Conservation (phyloP, 2,888 invertebrate species). For the Lucinisca nassula region DNA sequence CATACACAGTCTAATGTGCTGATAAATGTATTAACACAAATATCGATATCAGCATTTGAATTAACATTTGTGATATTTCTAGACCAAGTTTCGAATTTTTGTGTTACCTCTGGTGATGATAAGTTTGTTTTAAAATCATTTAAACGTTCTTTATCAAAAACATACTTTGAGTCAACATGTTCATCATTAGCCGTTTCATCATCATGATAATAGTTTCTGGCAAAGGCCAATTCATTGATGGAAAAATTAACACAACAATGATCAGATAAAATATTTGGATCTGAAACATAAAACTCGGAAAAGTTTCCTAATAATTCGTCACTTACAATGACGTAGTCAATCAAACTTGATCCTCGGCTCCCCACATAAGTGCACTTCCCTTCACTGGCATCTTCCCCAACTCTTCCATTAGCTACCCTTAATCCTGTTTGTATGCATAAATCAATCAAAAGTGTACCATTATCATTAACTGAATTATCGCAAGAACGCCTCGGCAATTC, state of each 20-base stretch:
- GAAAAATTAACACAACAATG: not conserved
- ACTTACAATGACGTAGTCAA: not conserved
- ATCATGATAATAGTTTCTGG: not conserved
- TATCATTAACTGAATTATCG: not conserved
- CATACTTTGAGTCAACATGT: not conserved
- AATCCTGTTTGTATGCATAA: not conserved
- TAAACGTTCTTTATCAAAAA: not conserved
- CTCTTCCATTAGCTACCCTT: not conserved
- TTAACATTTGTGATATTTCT: not conserved
- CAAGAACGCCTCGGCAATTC: not conserved
- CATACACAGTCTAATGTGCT: not conserved
- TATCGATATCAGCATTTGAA: not conserved
- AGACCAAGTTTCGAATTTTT: not conserved
- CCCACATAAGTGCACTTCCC: slow-evolving; percentile 5
- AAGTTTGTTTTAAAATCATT: not conserved
- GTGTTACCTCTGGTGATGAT: not conserved
- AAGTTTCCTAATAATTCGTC: not conserved
- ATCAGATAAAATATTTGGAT: not conserved
- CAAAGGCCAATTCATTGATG: not conserved
- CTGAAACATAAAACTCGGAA: not conserved
- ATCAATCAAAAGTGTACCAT: not conserved
- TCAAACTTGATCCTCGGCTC: not conserved
- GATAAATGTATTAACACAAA: not conserved
- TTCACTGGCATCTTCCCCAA: not conserved
- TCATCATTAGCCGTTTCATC: not conserved